These are phyloP conservation scores for Lepidurus arcticus DNA, from an alignment of 1,140 invertebrate species.

Conservation along the genomic window DNA sequence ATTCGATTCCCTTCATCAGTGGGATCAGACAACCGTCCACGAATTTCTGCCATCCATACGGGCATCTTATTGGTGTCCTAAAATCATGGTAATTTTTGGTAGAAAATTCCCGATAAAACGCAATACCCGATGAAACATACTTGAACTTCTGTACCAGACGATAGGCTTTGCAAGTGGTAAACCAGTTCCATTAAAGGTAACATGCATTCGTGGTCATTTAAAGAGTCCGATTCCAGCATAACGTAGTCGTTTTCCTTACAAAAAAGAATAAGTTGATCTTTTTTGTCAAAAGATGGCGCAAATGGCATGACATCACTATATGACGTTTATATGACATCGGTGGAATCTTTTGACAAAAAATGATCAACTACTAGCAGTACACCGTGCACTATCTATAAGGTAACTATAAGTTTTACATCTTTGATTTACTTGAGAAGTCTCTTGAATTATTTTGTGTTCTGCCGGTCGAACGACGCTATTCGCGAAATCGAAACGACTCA, in stretches of 20 bases:
- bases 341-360: no score
- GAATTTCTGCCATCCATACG: slow-evolving; percentile 9
- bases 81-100: background rate
- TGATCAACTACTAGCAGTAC: no score
- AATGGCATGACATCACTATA: no score
- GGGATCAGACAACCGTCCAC: background rate
- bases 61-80: background rate
- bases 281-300: no score
- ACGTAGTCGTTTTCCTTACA: slow-evolving; percentile 22
- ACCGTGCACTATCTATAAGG: background rate
- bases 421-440: background rate
- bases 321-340: no score
- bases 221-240: slow-evolving; percentile 1
- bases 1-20: background rate
- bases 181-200: slow-evolving; percentile 25
- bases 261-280: background rate
- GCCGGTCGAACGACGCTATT: slow-evolving; percentile 14
- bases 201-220: slow-evolving; percentile 30
- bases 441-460: background rate
- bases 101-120: background rate
- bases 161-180: background rate
- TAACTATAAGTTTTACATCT: background rate
- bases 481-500: slow-evolving; percentile 32
- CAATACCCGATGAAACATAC: background rate
- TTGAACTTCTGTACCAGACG: background rate